Percentiles rank a stretch among this genome's conserved stretches.
phyloP scores from a whole-genome alignment of 2,888 invertebrate genomes.

The Lasioglossum morio region DNA sequence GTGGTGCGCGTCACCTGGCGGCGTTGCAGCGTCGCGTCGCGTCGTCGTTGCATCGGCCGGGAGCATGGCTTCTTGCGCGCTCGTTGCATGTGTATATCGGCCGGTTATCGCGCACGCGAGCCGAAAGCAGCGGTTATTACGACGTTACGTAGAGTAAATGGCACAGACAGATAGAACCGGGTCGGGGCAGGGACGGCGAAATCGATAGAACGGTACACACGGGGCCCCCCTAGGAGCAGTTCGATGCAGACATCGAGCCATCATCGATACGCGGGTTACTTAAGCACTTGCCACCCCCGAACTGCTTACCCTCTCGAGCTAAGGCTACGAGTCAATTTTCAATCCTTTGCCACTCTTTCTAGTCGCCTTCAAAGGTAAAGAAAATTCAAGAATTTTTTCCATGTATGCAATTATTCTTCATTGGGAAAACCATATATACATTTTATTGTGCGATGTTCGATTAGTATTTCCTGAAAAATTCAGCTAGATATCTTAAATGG shows the following conservation, averaged over 20 bases:
- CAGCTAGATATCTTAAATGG: background rate
- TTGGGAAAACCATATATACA: background rate
- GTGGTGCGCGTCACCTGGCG: background rate
- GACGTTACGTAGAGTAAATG: conserved; percentile 59
- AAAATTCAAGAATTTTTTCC: background rate
- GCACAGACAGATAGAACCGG: conserved; percentile 50
- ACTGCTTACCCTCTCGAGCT: background rate
- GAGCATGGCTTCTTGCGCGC: conserved; percentile 5
- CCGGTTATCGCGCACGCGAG: conserved; percentile 43
- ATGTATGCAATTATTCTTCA: background rate
- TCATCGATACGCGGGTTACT: conserved; percentile 63
- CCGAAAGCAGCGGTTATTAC: conserved; percentile 61
- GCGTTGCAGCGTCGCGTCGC: background rate
- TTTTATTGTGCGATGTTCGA: background rate
- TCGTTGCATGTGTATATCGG: conserved; percentile 28
- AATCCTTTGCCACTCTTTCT: background rate
- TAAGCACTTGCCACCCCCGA: conserved; percentile 14
- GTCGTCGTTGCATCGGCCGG: background rate
- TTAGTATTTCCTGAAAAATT: background rate
- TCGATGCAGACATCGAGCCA: conserved; percentile 54
- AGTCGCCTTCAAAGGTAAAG: background rate
- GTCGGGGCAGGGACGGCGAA: conserved; percentile 47
- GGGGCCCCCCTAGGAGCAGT: conserved; percentile 15
- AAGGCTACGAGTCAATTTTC: background rate
- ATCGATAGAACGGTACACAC: conserved; percentile 56